These are phyloP conservation scores for Oreocharis arfaki DNA, from an alignment of 2,113 vertebrate species.

Conservation along the genomic window DNA sequence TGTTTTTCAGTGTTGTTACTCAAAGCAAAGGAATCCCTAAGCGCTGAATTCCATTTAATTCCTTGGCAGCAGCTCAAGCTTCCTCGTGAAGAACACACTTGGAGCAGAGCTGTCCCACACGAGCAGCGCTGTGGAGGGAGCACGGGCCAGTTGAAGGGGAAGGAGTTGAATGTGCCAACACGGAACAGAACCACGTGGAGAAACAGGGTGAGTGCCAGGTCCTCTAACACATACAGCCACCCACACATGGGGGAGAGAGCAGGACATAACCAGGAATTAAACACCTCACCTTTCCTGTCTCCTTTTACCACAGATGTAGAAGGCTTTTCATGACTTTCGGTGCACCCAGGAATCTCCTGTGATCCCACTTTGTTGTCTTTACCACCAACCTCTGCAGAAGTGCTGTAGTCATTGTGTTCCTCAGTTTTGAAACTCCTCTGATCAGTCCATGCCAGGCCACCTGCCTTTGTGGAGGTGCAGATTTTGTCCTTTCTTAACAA, in stretches of 20 bases:
- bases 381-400: background rate
- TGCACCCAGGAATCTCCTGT: background rate
- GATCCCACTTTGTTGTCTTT: background rate
- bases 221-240: fast-evolving
- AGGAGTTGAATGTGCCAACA: background rate
- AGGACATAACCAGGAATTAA: background rate
- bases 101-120: background rate
- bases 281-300: constrained; percentile 78
- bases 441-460: background rate
- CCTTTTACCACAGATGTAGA: constrained; percentile 76
- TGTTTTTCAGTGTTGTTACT: constrained; percentile 5
- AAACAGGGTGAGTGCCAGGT: fast-evolving
- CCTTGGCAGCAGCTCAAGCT: background rate
- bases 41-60: background rate
- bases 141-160: background rate
- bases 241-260: fast-evolving
- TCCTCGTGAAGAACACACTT: background rate
- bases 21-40: constrained; percentile 7
- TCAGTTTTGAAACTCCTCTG: background rate
- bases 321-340: constrained; percentile 46
- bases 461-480: background rate
- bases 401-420: background rate
- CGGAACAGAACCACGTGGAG: fast-evolving
- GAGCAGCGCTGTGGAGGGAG: background rate
- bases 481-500: constrained; percentile 49